phyloP scores from a whole-genome alignment of 2,113 vertebrate genomes.

The Thunnus thynnus region DNA sequence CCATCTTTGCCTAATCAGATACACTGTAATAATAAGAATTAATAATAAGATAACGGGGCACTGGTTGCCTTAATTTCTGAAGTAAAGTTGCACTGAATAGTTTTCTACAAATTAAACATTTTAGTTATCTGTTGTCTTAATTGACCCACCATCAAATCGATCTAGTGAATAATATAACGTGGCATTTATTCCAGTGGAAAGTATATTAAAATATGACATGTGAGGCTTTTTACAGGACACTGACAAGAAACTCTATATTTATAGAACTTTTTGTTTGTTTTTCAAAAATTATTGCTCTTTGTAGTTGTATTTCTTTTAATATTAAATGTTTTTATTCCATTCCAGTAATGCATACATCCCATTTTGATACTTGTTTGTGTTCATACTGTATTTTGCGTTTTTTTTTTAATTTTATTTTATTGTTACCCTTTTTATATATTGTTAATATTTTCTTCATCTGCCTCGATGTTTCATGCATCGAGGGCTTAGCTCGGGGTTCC shows the following conservation, averaged over 20 bases:
- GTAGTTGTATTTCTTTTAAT: constrained; percentile 58
- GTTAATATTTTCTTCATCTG: constrained; percentile 41
- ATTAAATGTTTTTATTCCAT: constrained; percentile 72
- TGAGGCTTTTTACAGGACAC: constrained; percentile 77
- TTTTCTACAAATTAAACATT: constrained; percentile 19
- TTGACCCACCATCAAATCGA: constrained; percentile 10
- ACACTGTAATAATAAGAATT: constrained; percentile 64
- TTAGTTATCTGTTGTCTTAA: constrained; percentile 17
- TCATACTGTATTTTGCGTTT: constrained; percentile 55
- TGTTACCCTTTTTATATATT: constrained; percentile 64
- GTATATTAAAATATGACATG: constrained; percentile 46
- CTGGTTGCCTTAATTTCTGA: constrained; percentile 66
- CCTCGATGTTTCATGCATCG: background rate
- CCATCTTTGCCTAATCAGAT: constrained; percentile 53
- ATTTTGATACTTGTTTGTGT: constrained; percentile 71
- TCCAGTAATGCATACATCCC: constrained; percentile 48
- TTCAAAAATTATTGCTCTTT: constrained; percentile 56
- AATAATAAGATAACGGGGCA: constrained; percentile 36
- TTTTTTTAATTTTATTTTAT: constrained; percentile 66
- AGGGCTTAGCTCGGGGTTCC: constrained; percentile 9
- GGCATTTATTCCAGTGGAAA: background rate
- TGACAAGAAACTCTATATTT: constrained; percentile 75
- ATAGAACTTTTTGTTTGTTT: constrained; percentile 64
- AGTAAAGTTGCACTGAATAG: constrained; percentile 80
- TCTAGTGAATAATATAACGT: no score